These are phyloP conservation scores for Spinus olivaceus DNA, from an alignment of 2,797 vertebrate genomes.

Conservation along the genomic window DNA sequence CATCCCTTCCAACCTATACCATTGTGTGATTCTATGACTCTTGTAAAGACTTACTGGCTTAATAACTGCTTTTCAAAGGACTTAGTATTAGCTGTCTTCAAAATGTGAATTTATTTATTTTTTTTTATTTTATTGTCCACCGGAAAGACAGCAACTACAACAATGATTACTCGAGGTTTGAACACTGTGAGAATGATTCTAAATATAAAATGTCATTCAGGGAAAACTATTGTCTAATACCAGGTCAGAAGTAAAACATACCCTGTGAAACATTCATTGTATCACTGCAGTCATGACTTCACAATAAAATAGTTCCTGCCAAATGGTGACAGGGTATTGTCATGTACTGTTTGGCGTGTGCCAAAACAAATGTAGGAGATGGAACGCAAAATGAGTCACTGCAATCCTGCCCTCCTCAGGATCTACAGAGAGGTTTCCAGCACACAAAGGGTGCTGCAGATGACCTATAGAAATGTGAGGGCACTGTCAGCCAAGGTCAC, in stretches of 20 bases:
- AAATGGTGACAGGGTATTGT: not conserved
- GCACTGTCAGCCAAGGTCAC: not conserved
- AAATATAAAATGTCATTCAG: constrained; percentile 30
- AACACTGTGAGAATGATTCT: not conserved
- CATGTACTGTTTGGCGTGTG: not conserved
- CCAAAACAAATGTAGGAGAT: not conserved
- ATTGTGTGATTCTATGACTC: not conserved
- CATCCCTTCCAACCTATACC: not conserved
- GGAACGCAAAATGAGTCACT: accelerated
- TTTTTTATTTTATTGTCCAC: not conserved
- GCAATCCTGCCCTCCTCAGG: not conserved
- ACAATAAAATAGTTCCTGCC: constrained; percentile 4
- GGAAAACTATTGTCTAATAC: constrained; percentile 39
- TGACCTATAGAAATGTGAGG: not conserved
- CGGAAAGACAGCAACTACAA: not conserved
- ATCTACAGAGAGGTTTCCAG: not conserved
- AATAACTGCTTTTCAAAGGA: not conserved
- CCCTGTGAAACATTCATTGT: not conserved
- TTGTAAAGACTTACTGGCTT: not conserved
- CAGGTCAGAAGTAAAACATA: constrained; percentile 45
- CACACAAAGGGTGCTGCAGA: not conserved
- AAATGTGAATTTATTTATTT: not conserved
- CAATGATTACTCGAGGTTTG: not conserved
- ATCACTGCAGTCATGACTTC: not conserved
- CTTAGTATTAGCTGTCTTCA: not conserved